Evolutionary conservation across 2,888 invertebrate genomes (phyloP).

Genomic region (Melieria omissa): DNA sequence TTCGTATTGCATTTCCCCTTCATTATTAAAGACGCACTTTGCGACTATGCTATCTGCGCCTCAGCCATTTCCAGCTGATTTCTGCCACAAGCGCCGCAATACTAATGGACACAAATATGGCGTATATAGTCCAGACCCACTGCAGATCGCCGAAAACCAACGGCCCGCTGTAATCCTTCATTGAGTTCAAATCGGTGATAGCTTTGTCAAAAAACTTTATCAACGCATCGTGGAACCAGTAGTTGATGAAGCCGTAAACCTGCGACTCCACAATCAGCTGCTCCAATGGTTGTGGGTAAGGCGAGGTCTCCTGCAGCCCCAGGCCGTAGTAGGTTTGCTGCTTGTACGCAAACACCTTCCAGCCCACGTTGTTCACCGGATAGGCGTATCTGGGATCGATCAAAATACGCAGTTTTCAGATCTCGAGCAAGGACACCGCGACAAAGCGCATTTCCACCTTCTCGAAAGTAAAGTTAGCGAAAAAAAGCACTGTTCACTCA

Average conservation of each 20-base stretch:
- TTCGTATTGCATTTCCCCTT: too few relatives aligned
- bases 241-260: slow-evolving; percentile 46
- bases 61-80: too few relatives aligned
- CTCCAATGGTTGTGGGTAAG: slow-evolving; percentile 46
- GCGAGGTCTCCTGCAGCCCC: slow-evolving; percentile 43
- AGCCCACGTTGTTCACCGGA: slow-evolving; percentile 45
- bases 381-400: slow-evolving; percentile 49
- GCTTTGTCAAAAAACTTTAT: background rate
- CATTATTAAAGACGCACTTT: too few relatives aligned
- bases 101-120: too few relatives aligned
- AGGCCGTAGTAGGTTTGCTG: slow-evolving; percentile 45
- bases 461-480: background rate
- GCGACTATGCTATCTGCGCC: too few relatives aligned
- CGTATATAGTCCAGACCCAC: too few relatives aligned
- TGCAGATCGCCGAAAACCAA: too few relatives aligned
- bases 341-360: slow-evolving; percentile 47
- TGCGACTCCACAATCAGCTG: slow-evolving; percentile 45
- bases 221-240: slow-evolving; percentile 39
- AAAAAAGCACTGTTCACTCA: background rate
- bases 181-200: too few relatives aligned
- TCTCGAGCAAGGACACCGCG: slow-evolving; percentile 19
- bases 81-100: too few relatives aligned
- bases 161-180: too few relatives aligned
- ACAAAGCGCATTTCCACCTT: background rate
- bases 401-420: slow-evolving; percentile 35